Conservation (phyloP, 2,888 invertebrate genomes). For the Drosophila prolongata region DNA sequence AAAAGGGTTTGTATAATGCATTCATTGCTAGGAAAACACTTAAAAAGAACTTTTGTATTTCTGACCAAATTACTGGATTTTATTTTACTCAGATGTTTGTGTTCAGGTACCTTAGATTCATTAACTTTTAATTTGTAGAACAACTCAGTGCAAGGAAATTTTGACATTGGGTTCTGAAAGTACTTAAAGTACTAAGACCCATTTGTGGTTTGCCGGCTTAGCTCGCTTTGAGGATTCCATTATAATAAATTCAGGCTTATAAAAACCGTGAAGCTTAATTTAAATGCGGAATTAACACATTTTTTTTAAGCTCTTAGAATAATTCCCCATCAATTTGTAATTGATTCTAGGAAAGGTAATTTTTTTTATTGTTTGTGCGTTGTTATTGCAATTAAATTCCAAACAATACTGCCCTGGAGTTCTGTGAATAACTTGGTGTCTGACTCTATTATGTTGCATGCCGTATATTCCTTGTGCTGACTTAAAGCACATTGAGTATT, state of each 20-base stretch:
- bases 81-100: too few species aligned
- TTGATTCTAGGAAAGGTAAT: slow-evolving; percentile 5
- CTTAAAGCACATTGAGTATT: slow-evolving; percentile 4
- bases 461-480: slow-evolving; percentile 5
- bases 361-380: neutral
- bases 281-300: neutral
- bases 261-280: neutral
- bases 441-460: slow-evolving; percentile 10
- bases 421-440: slow-evolving; percentile 3
- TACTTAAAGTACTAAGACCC: too few species aligned
- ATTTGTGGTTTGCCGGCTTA: too few species aligned
- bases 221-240: too few species aligned
- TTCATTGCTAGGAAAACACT: neutral
- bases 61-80: neutral
- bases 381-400: neutral
- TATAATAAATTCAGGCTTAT: neutral
- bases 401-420: neutral
- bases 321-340: neutral
- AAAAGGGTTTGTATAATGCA: neutral
- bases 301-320: neutral
- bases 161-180: too few species aligned
- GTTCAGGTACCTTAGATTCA: too few species aligned
- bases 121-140: too few species aligned
- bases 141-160: too few species aligned
- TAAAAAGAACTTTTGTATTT: neutral